Evolutionary conservation across 2,888 invertebrate genomes (phyloP), one percentile per base, ranked within the genome.

Genomic region (Noctua janthina): DNA sequence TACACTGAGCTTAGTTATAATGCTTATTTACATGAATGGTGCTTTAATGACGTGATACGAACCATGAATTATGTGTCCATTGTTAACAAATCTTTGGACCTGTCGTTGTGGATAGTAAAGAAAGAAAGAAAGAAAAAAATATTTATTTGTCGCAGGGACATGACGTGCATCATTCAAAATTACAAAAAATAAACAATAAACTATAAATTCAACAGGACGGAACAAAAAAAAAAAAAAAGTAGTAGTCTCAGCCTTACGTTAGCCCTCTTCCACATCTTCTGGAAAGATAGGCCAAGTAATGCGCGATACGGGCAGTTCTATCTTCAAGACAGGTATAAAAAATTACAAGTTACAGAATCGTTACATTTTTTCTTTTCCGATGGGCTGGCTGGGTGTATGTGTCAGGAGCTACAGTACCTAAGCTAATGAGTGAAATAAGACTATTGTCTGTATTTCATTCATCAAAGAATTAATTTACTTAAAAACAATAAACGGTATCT

Each of bases 11-110:
- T 74, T 72, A 64, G 62, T 39, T 77, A 64, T 39, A 68, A 73
- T 64, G 70, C 54, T 67, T 77, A 70, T 82, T 87, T 76, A 83
- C 62, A 68, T 86, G 71, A 86, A 82, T 78, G 59, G 29, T 17
- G 49, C 64, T 64, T 74, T 86, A 78, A 78, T 77, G 39, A 77
- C 23, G 17, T 71, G 73, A 54, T 68, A 43, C 49, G 49, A 71
- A 64, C 67, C 66, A 56, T 71, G 51, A 20, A 56, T 85, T 76
- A 81, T 81, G 66, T 71, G 13, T 66, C 51, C 54, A 54, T 83
- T 83, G 81, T 83, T 75, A 72, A 5, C 3, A 20, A 39, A 49
- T 15, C n/a, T 69, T 56, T n/a, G 0, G 39, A 59, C 2, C 43
- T 56, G 43, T 46, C n/a, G 46, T 46, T 68, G 15, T n/a, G 8